Conservation (phyloP, 2,113 vertebrate genomes). For the Clarias magur region DNA sequence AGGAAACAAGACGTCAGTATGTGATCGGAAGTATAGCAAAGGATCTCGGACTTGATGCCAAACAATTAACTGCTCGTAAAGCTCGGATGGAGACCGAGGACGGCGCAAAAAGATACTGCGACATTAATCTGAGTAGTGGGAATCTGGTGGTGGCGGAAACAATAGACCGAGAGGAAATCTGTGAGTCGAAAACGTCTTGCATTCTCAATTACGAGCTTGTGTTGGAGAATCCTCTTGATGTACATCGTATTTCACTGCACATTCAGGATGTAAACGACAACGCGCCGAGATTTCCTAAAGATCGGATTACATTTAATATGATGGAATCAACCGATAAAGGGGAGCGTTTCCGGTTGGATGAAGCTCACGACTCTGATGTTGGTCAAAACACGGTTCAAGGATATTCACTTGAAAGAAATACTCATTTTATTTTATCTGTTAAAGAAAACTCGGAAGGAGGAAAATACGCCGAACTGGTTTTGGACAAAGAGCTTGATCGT, state of each 20-base stretch:
- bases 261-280: slow-evolving; percentile 75
- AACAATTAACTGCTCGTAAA: slow-evolving; percentile 42
- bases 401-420: slow-evolving; percentile 46
- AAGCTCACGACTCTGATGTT: slow-evolving; percentile 69
- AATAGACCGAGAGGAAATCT: slow-evolving; percentile 53
- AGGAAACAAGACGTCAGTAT: slow-evolving; percentile 44
- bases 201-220: slow-evolving; percentile 50
- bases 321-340: slow-evolving; percentile 63
- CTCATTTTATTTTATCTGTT: slow-evolving; percentile 32
- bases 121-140: slow-evolving; percentile 46
- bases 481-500: slow-evolving; percentile 55
- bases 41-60: slow-evolving; percentile 46
- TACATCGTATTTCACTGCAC: slow-evolving; percentile 51
- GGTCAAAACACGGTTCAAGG: slow-evolving; percentile 66
- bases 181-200: slow-evolving; percentile 32
- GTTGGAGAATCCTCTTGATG: slow-evolving; percentile 61
- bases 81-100: slow-evolving; percentile 44
- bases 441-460: slow-evolving; percentile 34
- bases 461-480: slow-evolving; percentile 46
- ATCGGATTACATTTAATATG: slow-evolving; percentile 58
- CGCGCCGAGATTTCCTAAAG: slow-evolving; percentile 43
- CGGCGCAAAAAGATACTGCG: slow-evolving; percentile 41
- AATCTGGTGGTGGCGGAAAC: slow-evolving; percentile 47
- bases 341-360: slow-evolving; percentile 62
- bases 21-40: slow-evolving; percentile 51